Percentiles rank a stretch among this genome's conserved stretches.
Evolutionary conservation across 2,797 vertebrate species (phyloP).

Genomic region (Sciaenops ocellatus): DNA sequence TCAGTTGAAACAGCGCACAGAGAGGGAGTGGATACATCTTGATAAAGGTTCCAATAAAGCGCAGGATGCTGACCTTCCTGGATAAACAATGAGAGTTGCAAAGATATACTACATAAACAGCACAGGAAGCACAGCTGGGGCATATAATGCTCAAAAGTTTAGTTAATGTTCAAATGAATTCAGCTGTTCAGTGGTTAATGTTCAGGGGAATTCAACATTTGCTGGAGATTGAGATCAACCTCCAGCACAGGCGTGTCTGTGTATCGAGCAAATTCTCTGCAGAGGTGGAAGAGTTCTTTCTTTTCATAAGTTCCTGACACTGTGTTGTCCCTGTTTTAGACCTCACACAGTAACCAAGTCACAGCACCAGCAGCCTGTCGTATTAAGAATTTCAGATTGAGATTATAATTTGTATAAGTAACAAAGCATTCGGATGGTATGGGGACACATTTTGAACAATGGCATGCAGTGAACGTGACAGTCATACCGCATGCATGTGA

Average conservation of each 20-base stretch:
- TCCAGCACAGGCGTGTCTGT: conserved; percentile 58
- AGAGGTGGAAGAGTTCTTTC: conserved; percentile 46
- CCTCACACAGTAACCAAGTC: conserved; percentile 5
- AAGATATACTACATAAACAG: conserved; percentile 71
- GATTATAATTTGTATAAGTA: conserved; percentile 15
- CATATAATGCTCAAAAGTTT: conserved; percentile 61
- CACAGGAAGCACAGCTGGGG: conserved; percentile 57
- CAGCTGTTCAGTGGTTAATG: conserved; percentile 80
- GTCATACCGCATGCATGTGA: conserved; percentile 45
- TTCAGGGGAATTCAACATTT: conserved; percentile 80
- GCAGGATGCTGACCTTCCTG: conserved; percentile 65
- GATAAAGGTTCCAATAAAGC: conserved; percentile 62
- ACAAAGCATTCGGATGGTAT: conserved; percentile 14
- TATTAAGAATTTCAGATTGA: neutral
- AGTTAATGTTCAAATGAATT: conserved; percentile 83
- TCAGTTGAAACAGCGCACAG: conserved; percentile 28
- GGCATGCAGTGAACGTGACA: conserved; percentile 29
- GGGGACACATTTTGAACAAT: conserved; percentile 48
- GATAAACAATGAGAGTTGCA: conserved; percentile 62
- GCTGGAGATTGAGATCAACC: conserved; percentile 75
- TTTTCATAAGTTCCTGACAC: conserved; percentile 24
- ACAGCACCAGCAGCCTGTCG: conserved; percentile 7
- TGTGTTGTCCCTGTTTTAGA: conserved; percentile 24
- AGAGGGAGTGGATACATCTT: conserved; percentile 48
- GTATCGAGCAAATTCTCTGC: conserved; percentile 51